These are phyloP conservation scores for Stichodactyla helianthus DNA, from an alignment of 64 coral and sea anemone species.

Conservation along the genomic window DNA sequence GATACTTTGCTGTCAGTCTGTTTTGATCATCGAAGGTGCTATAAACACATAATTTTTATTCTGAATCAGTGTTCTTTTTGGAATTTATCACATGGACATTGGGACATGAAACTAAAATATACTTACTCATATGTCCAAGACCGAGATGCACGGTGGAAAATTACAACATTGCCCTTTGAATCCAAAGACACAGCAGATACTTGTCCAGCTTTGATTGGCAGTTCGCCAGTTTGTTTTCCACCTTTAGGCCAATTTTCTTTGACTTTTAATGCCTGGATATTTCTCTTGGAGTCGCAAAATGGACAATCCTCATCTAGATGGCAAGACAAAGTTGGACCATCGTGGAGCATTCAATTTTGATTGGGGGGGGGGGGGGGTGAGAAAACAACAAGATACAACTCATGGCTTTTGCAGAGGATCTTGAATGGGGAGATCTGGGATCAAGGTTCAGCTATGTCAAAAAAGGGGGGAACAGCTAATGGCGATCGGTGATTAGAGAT, in stretches of 20 bases:
- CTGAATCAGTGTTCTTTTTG: not conserved
- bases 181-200: constrained; percentile 52
- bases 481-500: too few species aligned
- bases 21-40: not conserved
- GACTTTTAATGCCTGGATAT: not conserved
- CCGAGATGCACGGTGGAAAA: constrained; percentile 62
- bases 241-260: constrained; percentile 4
- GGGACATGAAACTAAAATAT: not conserved
- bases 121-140: constrained; percentile 51
- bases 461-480: too few species aligned
- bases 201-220: constrained; percentile 42
- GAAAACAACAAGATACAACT: not conserved
- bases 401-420: too few species aligned
- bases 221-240: not conserved
- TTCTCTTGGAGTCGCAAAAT: not conserved
- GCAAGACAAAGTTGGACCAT: not conserved
- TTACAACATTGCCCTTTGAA: constrained; percentile 50
- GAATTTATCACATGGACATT: not conserved
- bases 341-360: not conserved
- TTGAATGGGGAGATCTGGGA: too few species aligned
- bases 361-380: not conserved
- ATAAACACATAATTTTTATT: not conserved
- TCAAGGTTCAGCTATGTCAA: too few species aligned
- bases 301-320: constrained; percentile 3
- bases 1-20: not conserved